Percentiles rank a stretch among this genome's conserved stretches.
phyloP scores from a whole-genome alignment of 2,888 invertebrate species.

The Busseola fusca region DNA sequence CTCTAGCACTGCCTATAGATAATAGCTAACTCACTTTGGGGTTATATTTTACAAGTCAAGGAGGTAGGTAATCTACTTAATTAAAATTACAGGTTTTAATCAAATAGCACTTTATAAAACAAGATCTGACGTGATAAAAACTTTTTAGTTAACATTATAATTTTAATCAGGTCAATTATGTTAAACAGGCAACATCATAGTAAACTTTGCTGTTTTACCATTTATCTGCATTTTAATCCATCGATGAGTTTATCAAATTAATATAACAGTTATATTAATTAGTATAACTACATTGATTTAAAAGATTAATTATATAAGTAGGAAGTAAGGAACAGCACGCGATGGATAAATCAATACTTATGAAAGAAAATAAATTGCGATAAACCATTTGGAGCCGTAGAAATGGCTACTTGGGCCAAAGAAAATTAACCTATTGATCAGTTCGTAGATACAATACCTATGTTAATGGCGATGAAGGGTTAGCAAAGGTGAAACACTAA shows the following conservation, averaged over 20 bases:
- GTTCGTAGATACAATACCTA: background rate
- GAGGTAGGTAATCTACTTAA: background rate
- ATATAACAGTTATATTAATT: constrained; percentile 25
- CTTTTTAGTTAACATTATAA: constrained; percentile 25
- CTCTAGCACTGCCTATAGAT: no score
- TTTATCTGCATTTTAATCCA: constrained; percentile 51
- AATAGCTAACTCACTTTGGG: background rate
- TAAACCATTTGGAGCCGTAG: background rate
- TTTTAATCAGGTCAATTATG: constrained; percentile 42
- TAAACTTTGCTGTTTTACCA: constrained; percentile 50
- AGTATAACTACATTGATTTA: constrained; percentile 32
- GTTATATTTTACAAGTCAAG: background rate
- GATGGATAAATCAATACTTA: background rate
- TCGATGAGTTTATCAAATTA: constrained; percentile 48
- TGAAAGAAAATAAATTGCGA: no score
- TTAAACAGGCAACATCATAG: constrained; percentile 48
- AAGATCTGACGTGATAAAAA: constrained; percentile 33
- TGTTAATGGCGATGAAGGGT: background rate
- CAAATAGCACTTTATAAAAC: constrained; percentile 32
- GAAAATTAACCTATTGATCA: background rate
- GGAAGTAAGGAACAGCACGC: constrained; percentile 15
- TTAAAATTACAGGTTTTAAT: constrained; percentile 24
- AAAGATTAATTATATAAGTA: constrained; percentile 36
- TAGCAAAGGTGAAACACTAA: background rate
- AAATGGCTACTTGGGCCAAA: background rate